These are phyloP conservation scores for Acromyrmex heyeri DNA, from an alignment of 1,140 invertebrate genomes.

Conservation along the genomic window DNA sequence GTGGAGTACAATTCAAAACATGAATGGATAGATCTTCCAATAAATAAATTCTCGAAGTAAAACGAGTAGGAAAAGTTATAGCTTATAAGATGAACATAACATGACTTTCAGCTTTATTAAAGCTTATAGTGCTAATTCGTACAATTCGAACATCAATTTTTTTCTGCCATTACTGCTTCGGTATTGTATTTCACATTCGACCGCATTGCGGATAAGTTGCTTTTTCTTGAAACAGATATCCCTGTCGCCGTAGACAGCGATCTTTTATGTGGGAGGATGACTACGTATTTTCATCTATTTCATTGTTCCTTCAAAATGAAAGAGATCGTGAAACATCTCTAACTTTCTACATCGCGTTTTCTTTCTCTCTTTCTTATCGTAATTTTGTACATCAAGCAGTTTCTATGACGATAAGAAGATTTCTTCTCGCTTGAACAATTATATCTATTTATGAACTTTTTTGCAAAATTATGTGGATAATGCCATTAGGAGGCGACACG, in stretches of 20 bases:
- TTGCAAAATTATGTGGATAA: background rate
- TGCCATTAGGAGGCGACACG: background rate
- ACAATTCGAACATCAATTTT: background rate
- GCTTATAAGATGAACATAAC: conserved; percentile 23
- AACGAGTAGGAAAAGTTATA: background rate
- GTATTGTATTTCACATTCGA: background rate
- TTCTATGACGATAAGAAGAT: background rate
- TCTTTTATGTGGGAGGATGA: conserved; percentile 26
- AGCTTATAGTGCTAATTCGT: conserved; percentile 55
- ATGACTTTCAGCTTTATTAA: conserved; percentile 63
- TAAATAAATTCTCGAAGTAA: conserved; percentile 12
- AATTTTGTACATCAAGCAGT: background rate
- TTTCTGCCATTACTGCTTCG: background rate
- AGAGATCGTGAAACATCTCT: conserved; percentile 20
- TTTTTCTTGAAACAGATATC: conserved; percentile 33
- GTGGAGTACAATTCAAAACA: conserved; percentile 7
- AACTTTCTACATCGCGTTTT: background rate
- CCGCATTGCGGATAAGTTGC: conserved; percentile 34
- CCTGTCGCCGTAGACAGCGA: conserved; percentile 9
- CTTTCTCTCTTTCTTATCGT: background rate
- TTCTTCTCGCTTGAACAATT: background rate
- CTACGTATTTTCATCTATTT: conserved; percentile 10
- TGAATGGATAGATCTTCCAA: conserved; percentile 7
- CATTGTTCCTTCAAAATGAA: conserved; percentile 30
- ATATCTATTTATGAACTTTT: background rate